A percentile compares a stretch with the other conserved stretches of the same genome.
Evolutionary conservation across 2,797 vertebrate species (phyloP).

Genomic region (Todus mexicanus): DNA sequence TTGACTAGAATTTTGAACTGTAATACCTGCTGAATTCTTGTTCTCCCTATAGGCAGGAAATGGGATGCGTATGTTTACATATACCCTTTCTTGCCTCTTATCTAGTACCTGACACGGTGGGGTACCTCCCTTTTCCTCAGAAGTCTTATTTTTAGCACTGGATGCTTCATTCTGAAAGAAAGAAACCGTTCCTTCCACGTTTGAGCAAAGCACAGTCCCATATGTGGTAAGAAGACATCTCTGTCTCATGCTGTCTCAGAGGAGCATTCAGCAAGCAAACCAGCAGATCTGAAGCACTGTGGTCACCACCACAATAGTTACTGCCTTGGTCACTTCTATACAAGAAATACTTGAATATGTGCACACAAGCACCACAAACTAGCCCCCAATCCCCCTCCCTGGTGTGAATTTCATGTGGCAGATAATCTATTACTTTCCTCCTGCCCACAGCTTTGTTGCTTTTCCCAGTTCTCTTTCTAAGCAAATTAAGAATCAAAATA

Average conservation of each 20-base stretch:
- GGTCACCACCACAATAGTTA: background rate
- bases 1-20: background rate
- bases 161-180: background rate
- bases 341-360: fast-evolving
- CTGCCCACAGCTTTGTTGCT: background rate
- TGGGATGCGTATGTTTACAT: background rate
- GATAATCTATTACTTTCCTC: background rate
- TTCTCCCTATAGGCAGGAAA: background rate
- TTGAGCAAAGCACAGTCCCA: background rate
- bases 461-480: background rate
- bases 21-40: background rate
- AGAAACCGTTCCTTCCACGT: background rate
- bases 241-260: background rate
- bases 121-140: background rate
- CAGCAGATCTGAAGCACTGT: background rate
- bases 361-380: background rate
- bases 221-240: background rate
- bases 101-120: background rate
- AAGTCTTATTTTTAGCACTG: background rate
- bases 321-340: background rate
- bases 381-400: fast-evolving
- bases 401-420: fast-evolving
- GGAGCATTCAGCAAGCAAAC: background rate
- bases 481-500: background rate
- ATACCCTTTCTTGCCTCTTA: background rate